A percentile compares a stretch with the other conserved stretches of the same genome.
phyloP scores from a whole-genome alignment of 2,797 vertebrate genomes.

The Halcyon chelicuti region DNA sequence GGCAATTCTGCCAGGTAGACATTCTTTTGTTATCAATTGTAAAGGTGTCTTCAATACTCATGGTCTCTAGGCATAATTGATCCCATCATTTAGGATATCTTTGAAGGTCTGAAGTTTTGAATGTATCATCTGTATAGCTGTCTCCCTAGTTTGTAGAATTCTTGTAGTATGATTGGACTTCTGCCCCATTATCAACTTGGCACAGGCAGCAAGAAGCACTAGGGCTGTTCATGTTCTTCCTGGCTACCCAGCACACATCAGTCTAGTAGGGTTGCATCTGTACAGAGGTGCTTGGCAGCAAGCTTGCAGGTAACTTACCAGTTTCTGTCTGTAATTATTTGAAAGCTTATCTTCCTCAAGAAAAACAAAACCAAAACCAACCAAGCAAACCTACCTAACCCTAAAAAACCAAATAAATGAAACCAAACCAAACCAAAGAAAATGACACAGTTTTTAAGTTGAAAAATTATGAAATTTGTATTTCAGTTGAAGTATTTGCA shows the following conservation, averaged over 20 bases:
- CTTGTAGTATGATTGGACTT: neutral
- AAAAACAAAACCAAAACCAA: neutral
- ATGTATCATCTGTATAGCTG: accelerated
- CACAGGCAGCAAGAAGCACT: neutral
- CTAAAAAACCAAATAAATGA: neutral
- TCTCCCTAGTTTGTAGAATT: neutral
- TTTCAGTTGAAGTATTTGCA: neutral
- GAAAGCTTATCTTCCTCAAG: neutral
- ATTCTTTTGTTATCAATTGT: accelerated
- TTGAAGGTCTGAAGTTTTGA: neutral
- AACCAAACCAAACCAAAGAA: no score
- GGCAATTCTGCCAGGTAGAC: neutral
- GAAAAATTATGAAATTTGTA: neutral
- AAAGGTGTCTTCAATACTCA: neutral
- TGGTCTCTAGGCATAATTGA: neutral
- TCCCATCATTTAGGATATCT: neutral
- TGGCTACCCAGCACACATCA: neutral
- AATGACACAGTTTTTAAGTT: accelerated
- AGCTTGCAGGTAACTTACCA: neutral
- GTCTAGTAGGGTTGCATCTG: neutral
- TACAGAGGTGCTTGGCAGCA: neutral
- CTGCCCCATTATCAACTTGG: neutral
- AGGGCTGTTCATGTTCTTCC: neutral
- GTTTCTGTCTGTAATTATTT: neutral
- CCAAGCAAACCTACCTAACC: neutral